Base-by-base conservation (phyloP, 1,140 invertebrate genomes). In the Neuroterus valhalla region DNA sequence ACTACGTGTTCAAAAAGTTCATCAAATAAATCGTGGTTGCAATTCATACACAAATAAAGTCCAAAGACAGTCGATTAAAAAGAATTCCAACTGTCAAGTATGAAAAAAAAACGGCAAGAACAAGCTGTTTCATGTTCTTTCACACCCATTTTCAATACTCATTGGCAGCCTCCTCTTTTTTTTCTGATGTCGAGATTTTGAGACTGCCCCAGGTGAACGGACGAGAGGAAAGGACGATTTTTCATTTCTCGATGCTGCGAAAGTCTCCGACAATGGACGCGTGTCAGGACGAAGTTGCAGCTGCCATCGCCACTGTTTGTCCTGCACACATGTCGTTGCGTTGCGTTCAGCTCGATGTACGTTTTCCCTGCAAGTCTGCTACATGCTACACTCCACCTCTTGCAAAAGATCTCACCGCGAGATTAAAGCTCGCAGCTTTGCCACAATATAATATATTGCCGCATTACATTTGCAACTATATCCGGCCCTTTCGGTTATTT, bases 231-330 rank as follows among this genome's bases (percentile, higher is more conserved):
- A 77, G 82, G 82, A 81, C 84, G 83, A 89, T 90, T 89, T 89
- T 90, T 90, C 89, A 90, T 89, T 89, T 89, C 84, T 87, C 85
- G 86, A 87, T 85, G 87, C 85, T 84, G 86, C 84, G 84, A 87
- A 86, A 82, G 84, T 80, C 80, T 79, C 81, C 85, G 86, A 90
- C 89, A 90, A 90, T 90, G 87, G 87, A 88, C 88, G 88, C 89
- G 88, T 90, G 88, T 90, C 89, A 86, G 84, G 79, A 86, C 85
- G 79, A 84, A 79, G 81, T 85, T 82, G 85, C 85, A 87, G 87
- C 86, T 87, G 86, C 83, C n/a, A n/a, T 81, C 83, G 84, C 87
- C 81, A 85, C 87, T 88, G 86, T 87, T 87, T 85, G 84, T 85
- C 82, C 80, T 80, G 79, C 82, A 83, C 87, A 87, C 85, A 88